Base-by-base conservation (phyloP, 2,888 invertebrate species). In the Epinotia demarniana region DNA sequence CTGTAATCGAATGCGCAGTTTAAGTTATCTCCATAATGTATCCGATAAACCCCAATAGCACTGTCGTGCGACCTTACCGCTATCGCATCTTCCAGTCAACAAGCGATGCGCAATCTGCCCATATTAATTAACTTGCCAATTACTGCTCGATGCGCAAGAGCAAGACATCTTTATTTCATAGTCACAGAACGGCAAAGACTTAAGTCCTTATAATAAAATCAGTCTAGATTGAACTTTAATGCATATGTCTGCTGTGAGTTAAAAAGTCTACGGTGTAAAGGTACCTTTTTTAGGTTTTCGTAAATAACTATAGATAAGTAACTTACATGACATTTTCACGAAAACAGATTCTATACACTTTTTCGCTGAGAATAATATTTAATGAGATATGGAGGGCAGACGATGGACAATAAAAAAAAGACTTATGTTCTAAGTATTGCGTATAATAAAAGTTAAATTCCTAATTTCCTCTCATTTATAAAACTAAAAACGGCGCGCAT, bases 101-200 rank as follows among this genome's bases (percentile, higher is more conserved):
- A 72, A 72, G 77, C 75, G 73, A 75, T 78, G 27, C 73, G 27
- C 68, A 72, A 75, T 75, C 75, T 75, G 78, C 79, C 81, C 80
- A 80, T 84, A 83, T 84, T 85, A 85, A 86, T 85, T 84, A 84
- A 82, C 66, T 72, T 55, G 73, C 68, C 75, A 75, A 77, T 77
- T 75, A 75, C 77, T 49, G 49, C 27, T 60, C 68, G 66, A 61
- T 66, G 66, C 57, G 74, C 53, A 39, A 71, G 73, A 77, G 79
- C 77, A 75, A 69, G 83, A 86, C 82, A 81, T 83, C 83, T 86
- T 85, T 83, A 87, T 86, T 82, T 80, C 53, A 70, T 61, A 60
- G 3, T 18, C 6, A 60, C 60, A 69, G 58, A 46, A 46, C 58
- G 6, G n/a, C 12, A 27, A 60, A 9, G 46, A 46, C n/a, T 16